Conservation (phyloP, 1,140 invertebrate genomes). For the Habropoda laboriosa region DNA sequence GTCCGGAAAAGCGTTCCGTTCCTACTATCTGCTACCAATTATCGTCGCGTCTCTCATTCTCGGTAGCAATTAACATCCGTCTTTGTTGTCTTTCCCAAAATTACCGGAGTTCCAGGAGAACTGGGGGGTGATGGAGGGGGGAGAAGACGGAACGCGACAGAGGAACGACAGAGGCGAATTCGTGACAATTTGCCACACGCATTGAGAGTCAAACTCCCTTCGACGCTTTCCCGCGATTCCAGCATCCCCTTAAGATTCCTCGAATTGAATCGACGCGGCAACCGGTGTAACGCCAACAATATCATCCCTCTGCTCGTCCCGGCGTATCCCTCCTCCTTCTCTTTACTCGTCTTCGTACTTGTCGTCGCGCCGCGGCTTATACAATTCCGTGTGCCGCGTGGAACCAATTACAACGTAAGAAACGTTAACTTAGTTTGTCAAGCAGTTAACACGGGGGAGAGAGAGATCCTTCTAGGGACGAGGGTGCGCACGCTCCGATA, state of each 20-base stretch:
- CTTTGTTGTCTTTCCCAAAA: slow-evolving; percentile 49
- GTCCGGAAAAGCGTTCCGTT: slow-evolving; percentile 20
- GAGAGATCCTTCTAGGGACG: slow-evolving; percentile 30
- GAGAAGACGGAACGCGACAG: not conserved
- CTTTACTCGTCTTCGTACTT: slow-evolving; percentile 35
- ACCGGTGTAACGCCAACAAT: slow-evolving; percentile 60
- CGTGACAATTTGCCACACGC: slow-evolving; percentile 66
- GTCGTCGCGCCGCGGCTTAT: slow-evolving; percentile 64
- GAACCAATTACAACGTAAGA: slow-evolving; percentile 78
- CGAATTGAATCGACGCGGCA: slow-evolving; percentile 57
- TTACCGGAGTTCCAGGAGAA: slow-evolving; percentile 23
- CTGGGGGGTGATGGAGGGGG: no score
- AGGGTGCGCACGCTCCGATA: slow-evolving; percentile 51
- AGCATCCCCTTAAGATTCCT: slow-evolving; percentile 41
- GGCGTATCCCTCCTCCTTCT: slow-evolving; percentile 1
- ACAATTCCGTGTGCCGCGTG: slow-evolving; percentile 68
- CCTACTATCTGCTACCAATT: slow-evolving; percentile 29
- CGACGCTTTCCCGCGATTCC: slow-evolving; percentile 30
- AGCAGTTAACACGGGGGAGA: slow-evolving; percentile 75
- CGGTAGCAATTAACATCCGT: slow-evolving; percentile 49
- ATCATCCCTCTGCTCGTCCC: slow-evolving; percentile 22
- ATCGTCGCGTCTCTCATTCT: slow-evolving; percentile 29
- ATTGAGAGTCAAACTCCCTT: slow-evolving; percentile 45
- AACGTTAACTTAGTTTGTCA: slow-evolving; percentile 77
- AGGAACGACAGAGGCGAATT: slow-evolving; percentile 40